Conservation (phyloP, 2,888 invertebrate genomes). For the Sturmia bella region DNA sequence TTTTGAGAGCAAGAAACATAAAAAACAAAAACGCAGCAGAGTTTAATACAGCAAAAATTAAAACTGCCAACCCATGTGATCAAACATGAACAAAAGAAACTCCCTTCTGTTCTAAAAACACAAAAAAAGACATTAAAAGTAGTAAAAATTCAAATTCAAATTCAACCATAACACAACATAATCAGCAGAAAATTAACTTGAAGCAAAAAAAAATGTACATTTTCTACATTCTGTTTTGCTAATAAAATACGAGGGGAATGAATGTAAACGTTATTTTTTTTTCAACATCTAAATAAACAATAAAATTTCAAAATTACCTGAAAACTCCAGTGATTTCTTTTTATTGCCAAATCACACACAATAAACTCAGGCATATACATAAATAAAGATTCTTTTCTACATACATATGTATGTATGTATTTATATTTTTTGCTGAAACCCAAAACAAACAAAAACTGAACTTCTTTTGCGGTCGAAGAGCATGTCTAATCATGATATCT, state of each 20-base stretch:
- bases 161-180: constrained; percentile 41
- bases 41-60: constrained; percentile 18
- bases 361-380: constrained; percentile 18
- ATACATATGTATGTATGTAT: no score
- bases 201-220: background rate
- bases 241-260: background rate
- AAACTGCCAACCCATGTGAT: constrained; percentile 29
- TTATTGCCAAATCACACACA: constrained; percentile 1
- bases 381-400: no score
- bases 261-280: constrained; percentile 22
- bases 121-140: constrained; percentile 3
- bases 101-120: constrained; percentile 35
- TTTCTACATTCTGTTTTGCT: background rate
- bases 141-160: constrained; percentile 33
- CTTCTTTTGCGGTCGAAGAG: constrained; percentile 12
- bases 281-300: constrained; percentile 32
- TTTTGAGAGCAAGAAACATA: constrained; percentile 28
- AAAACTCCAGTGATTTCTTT: constrained; percentile 1
- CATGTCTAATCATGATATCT: constrained; percentile 53
- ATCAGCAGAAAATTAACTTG: constrained; percentile 32
- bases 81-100: constrained; percentile 50
- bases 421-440: constrained; percentile 19
- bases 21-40: background rate
- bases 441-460: constrained; percentile 1
- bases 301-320: constrained; percentile 33